phyloP scores from a whole-genome alignment of 2,888 invertebrate species.

The Hesperia comma region DNA sequence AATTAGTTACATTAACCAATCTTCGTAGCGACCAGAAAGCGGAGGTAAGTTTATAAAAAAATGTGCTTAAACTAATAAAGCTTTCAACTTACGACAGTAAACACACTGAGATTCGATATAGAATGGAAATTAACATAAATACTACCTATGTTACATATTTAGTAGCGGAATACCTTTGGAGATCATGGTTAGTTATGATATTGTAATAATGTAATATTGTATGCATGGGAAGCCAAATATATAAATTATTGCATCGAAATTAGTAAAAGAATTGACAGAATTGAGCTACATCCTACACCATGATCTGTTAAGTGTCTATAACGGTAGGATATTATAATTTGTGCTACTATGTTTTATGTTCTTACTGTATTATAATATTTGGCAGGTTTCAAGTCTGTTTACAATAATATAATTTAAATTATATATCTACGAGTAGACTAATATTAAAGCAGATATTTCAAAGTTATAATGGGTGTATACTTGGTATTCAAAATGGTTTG shows the following conservation, averaged over 20 bases:
- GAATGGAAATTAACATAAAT: conserved; percentile 8
- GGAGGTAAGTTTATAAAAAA: conserved; percentile 21
- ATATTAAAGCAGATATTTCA: conserved; percentile 23
- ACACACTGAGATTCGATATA: conserved; percentile 60
- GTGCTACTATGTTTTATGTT: conserved; percentile 50
- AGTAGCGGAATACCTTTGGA: conserved; percentile 12
- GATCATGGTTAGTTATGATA: conserved; percentile 19
- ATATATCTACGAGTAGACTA: conserved; percentile 15
- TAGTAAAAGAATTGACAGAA: conserved; percentile 28
- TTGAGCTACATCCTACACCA: conserved; percentile 25
- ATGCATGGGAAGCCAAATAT: neutral
- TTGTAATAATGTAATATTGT: conserved; percentile 1
- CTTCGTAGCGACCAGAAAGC: conserved; percentile 19
- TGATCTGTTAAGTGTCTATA: conserved; percentile 9
- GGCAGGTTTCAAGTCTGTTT: conserved; percentile 68
- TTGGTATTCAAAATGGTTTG: neutral
- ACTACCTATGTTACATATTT: conserved; percentile 1
- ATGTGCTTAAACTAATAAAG: conserved; percentile 73
- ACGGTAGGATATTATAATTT: conserved; percentile 32
- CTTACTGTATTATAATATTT: conserved; percentile 68
- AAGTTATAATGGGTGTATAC: conserved; percentile 18
- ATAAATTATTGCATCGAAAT: neutral
- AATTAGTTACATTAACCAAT: conserved; percentile 21
- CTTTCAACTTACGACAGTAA: conserved; percentile 68
- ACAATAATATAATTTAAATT: conserved; percentile 39